phyloP scores from a whole-genome alignment of 2,113 vertebrate species.

The Maccullochella peelii region DNA sequence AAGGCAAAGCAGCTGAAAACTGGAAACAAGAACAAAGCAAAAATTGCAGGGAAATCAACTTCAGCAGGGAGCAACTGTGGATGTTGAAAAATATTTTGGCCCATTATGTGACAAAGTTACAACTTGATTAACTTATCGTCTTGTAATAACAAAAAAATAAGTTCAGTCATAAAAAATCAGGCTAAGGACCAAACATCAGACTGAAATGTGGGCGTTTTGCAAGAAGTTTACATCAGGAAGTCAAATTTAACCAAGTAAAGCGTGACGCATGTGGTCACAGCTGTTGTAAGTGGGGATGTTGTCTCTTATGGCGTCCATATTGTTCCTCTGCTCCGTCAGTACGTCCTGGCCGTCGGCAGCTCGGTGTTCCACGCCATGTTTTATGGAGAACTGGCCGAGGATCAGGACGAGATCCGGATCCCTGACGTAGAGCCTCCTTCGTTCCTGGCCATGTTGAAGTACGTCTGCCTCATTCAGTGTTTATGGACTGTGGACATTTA shows the following conservation, averaged over 20 bases:
- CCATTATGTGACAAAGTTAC: not conserved
- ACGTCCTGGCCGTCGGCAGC: constrained; percentile 97
- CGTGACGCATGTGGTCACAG: not conserved
- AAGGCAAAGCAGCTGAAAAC: not conserved
- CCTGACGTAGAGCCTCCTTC: constrained; percentile 97
- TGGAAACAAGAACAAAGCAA: not conserved
- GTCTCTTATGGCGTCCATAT: not conserved
- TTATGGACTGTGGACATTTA: not conserved
- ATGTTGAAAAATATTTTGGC: not conserved
- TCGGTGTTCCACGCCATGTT: constrained; percentile 99
- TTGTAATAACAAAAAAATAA: not conserved
- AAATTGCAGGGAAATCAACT: not conserved
- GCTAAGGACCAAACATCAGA: not conserved
- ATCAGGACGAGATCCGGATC: constrained; percentile 98
- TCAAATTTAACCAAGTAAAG: too few species aligned
- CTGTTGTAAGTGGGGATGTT: not conserved
- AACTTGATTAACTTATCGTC: not conserved
- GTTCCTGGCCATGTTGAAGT: constrained; percentile 98
- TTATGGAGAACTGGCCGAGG: constrained; percentile 98
- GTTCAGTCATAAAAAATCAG: not conserved
- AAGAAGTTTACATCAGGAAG: not conserved
- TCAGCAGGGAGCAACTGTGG: not conserved
- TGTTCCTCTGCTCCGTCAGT: constrained; percentile 78
- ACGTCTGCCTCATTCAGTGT: constrained; percentile 58
- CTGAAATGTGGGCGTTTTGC: not conserved